Base-by-base conservation (phyloP, 1,140 invertebrate genomes). In the Macrocentrus cingulum region DNA sequence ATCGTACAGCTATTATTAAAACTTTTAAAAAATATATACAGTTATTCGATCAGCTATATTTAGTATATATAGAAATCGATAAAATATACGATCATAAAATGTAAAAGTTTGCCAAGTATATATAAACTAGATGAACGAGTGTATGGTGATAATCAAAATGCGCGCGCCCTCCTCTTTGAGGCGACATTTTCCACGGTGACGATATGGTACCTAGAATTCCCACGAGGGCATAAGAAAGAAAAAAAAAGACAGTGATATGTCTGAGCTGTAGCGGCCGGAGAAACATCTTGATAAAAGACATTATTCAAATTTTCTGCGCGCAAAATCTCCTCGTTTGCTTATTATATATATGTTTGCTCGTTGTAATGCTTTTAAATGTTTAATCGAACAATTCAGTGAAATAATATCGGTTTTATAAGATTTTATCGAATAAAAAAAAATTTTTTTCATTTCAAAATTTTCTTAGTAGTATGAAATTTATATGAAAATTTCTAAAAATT, bases 221-320 rank as follows among this genome's bases (percentile, higher is more conserved):
- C 59, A 16, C 23, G 48, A 45, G 56, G 15, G 22, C 44, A 18
- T 49, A 32, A 29, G 44, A 25, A 29, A 23, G 46, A 55, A 34
- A 18, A 29, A 42, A 25, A 29, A 59, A 63, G 58, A 57, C 60
- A 50, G 48, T 44, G 69, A 74, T 72, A 69, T 50, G 59, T 37
- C 32, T 59, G 59, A 59, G 61, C 66, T 61, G 61, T 19, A 2
- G 64, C 61, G 69, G 41, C 22, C 45, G 56, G 61, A 67, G n/a
- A 68, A 68, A 68, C 50, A 61, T 56, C 48, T 63, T 66, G 74
- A 76, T 75, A 76, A 75, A 74, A 64, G 70, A 72, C 68, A 71
- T 76, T 76, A 76, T 75, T 76, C 70, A 76, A 76, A 75, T 73
- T 72, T 69, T 13, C 53, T 56, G 42, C 50, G 11, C 56, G 56